Conservation (phyloP, 2,797 vertebrate species). For the Pseudomugil tenellus region DNA sequence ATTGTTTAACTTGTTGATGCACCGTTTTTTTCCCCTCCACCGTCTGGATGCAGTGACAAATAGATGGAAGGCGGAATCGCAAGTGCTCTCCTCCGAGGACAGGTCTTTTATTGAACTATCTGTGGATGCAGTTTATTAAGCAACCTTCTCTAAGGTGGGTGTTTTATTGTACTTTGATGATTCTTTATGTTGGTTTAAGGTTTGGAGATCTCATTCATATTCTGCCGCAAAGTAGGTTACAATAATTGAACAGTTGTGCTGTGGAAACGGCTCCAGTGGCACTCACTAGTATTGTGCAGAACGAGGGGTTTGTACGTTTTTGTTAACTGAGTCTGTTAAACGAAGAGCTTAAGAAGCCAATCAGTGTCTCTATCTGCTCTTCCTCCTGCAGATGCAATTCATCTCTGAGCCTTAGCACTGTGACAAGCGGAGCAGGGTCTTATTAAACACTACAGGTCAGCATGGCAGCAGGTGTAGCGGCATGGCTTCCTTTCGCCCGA, state of each 20-base stretch:
- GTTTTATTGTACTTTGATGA: constrained; percentile 25
- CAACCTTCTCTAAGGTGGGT: constrained; percentile 69
- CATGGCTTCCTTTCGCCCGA: constrained; percentile 95
- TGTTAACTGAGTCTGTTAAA: constrained; percentile 26
- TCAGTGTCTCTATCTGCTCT: constrained; percentile 54
- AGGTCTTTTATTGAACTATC: constrained; percentile 54
- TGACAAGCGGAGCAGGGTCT: constrained; percentile 70
- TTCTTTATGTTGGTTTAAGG: constrained; percentile 33
- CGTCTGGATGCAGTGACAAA: constrained; percentile 64
- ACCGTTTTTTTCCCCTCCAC: constrained; percentile 47
- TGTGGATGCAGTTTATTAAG: constrained; percentile 71
- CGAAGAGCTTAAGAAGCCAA: constrained; percentile 21
- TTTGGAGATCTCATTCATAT: constrained; percentile 57
- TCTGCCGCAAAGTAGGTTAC: constrained; percentile 74
- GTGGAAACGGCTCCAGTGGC: constrained; percentile 51
- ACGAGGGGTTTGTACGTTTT: constrained; percentile 45
- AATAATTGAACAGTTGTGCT: constrained; percentile 56
- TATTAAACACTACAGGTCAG: constrained; percentile 70
- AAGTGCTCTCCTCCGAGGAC: constrained; percentile 60
- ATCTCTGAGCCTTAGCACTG: constrained; percentile 71
- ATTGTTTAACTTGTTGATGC: constrained; percentile 85
- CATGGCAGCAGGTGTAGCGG: constrained; percentile 95
- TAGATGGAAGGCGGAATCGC: constrained; percentile 70
- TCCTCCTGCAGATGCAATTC: constrained; percentile 76
- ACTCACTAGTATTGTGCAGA: constrained; percentile 63